Conservation (phyloP, 2,888 invertebrate genomes). For the Teinopalpus imperialis region DNA sequence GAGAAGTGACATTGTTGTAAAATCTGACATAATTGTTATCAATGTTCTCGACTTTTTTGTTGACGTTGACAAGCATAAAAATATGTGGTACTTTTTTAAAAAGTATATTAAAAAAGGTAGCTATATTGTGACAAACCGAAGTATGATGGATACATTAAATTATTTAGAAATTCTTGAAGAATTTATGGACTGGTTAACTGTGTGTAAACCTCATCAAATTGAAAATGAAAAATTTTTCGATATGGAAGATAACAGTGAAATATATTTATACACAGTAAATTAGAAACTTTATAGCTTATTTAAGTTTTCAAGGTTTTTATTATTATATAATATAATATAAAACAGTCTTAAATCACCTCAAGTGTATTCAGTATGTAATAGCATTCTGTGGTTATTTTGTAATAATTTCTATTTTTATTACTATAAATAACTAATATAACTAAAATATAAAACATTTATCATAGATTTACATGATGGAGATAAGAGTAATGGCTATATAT, state of each 20-base stretch:
- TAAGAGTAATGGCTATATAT: too few relatives aligned
- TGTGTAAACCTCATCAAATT: constrained; percentile 61
- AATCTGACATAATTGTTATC: constrained; percentile 84
- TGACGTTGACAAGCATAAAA: constrained; percentile 77
- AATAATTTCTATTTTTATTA: too few relatives aligned
- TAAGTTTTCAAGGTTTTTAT: too few relatives aligned
- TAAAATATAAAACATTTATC: too few relatives aligned
- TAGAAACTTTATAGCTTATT: too few relatives aligned
- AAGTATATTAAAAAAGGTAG: constrained; percentile 78
- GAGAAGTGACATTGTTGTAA: constrained; percentile 72
- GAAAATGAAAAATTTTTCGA: constrained; percentile 72
- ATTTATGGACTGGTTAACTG: constrained; percentile 71
- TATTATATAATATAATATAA: too few relatives aligned
- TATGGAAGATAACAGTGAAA: constrained; percentile 60
- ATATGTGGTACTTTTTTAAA: constrained; percentile 83
- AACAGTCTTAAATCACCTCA: too few relatives aligned
- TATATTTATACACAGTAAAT: constrained; percentile 71
- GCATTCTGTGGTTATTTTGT: too few relatives aligned
- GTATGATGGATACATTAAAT: constrained; percentile 76
- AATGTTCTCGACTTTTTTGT: constrained; percentile 88
- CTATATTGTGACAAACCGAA: constrained; percentile 82
- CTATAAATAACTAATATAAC: too few relatives aligned
- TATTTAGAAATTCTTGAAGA: constrained; percentile 71
- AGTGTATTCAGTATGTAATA: too few relatives aligned
- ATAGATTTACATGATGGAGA: too few relatives aligned